Evolutionary conservation across 2,113 vertebrate genomes (phyloP).

Genomic region (Sander lucioperca): DNA sequence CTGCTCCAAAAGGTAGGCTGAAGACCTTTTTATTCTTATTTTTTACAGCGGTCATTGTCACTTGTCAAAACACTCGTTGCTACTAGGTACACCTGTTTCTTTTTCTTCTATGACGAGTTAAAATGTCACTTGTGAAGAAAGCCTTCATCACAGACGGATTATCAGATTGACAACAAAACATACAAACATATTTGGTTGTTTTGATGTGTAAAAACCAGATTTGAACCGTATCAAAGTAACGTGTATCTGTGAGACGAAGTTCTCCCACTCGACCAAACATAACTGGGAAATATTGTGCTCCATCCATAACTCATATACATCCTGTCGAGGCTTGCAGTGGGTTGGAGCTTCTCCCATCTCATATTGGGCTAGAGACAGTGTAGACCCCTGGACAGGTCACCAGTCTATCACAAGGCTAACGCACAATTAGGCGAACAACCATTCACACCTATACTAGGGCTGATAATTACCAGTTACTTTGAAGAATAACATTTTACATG

Average conservation of each 20-base stretch:
- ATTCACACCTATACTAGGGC: no score
- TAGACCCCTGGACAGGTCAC: neutral
- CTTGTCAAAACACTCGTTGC: no score
- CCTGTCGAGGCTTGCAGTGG: neutral
- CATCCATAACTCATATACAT: neutral
- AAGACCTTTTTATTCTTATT: no score
- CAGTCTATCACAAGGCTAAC: neutral
- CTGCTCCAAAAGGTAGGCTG: constrained; percentile 86
- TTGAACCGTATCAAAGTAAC: no score
- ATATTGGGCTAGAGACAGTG: no score
- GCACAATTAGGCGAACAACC: no score
- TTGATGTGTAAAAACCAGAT: neutral
- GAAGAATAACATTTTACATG: neutral
- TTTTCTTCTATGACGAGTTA: neutral
- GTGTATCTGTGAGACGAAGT: no score
- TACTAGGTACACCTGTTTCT: no score
- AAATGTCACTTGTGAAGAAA: neutral
- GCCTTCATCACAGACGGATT: neutral
- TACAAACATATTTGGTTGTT: neutral
- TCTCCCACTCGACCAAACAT: no score
- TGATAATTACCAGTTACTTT: no score
- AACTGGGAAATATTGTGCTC: neutral
- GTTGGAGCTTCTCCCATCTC: no score
- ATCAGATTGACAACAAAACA: neutral
- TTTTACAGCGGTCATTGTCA: no score